These are phyloP conservation scores for Epinephelus moara DNA, from an alignment of 2,113 vertebrate genomes.

Conservation along the genomic window DNA sequence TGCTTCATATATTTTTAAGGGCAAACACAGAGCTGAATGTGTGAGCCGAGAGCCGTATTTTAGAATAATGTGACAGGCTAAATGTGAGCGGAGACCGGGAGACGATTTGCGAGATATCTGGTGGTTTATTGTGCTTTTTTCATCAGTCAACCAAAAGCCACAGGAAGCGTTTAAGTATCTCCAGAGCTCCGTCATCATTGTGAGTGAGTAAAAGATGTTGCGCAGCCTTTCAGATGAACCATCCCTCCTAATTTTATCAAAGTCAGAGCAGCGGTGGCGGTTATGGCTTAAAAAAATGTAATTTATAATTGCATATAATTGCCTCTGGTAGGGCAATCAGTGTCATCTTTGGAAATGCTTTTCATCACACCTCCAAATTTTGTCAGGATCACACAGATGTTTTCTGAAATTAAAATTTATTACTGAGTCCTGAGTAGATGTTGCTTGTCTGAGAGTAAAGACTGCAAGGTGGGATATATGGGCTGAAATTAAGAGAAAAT, in stretches of 20 bases:
- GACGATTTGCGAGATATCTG: conserved; percentile 50
- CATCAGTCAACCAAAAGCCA: conserved; percentile 40
- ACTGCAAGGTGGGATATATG: background rate
- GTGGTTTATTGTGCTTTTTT: conserved; percentile 37
- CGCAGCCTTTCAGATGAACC: conserved; percentile 6
- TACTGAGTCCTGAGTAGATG: no score
- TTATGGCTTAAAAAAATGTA: background rate
- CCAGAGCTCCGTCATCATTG: conserved; percentile 22
- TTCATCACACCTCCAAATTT: background rate
- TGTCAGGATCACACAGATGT: no score
- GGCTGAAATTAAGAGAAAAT: background rate
- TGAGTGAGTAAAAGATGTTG: conserved; percentile 39
- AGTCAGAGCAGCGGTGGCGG: background rate
- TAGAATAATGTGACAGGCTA: conserved; percentile 66
- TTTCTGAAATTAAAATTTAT: background rate
- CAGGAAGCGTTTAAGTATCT: conserved; percentile 46
- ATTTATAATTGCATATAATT: conserved; percentile 15
- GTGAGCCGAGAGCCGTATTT: conserved; percentile 55
- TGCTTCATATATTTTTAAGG: conserved; percentile 69
- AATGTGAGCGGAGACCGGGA: conserved; percentile 37
- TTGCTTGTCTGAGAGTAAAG: background rate
- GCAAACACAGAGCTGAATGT: conserved; percentile 52
- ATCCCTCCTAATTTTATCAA: background rate
- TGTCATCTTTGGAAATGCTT: background rate
- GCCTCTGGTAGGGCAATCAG: background rate